These are phyloP conservation scores for Machimus rusticus DNA, from an alignment of 2,888 invertebrate species.

Conservation along the genomic window DNA sequence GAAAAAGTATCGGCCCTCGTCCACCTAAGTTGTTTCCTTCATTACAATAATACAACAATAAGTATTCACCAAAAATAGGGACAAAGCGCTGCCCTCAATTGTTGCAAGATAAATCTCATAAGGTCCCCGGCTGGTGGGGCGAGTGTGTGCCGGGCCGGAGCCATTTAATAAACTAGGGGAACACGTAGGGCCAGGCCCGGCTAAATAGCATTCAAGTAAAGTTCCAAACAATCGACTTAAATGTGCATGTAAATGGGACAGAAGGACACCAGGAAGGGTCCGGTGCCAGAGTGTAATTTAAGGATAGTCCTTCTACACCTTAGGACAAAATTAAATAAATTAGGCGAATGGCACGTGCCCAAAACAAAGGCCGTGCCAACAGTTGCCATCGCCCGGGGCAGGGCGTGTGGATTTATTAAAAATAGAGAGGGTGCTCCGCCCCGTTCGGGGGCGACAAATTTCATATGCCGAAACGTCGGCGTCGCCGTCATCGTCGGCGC, in stretches of 20 bases:
- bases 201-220: slow-evolving; percentile 26
- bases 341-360: slow-evolving; percentile 31
- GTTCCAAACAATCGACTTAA: slow-evolving; percentile 40
- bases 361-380: slow-evolving; percentile 29
- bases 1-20: neutral
- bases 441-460: neutral
- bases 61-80: slow-evolving; percentile 38
- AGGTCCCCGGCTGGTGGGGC: neutral
- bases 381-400: neutral
- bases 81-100: slow-evolving; percentile 13
- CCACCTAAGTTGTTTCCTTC: slow-evolving; percentile 6
- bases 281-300: slow-evolving; percentile 21
- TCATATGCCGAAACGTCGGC: neutral
- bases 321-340: slow-evolving; percentile 40
- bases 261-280: slow-evolving; percentile 34
- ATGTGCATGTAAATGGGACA: slow-evolving; percentile 32
- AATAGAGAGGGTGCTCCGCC: neutral
- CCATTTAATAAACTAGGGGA: neutral
- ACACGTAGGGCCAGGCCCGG: neutral
- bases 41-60: slow-evolving; percentile 34
- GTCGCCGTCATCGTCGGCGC: neutral
- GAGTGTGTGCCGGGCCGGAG: neutral
- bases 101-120: slow-evolving; percentile 30
- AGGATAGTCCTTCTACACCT: slow-evolving; percentile 29
- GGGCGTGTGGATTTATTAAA: slow-evolving; percentile 33